Conservation (phyloP, 2,797 vertebrate genomes). For the Pipistrellus pygmaeus region DNA sequence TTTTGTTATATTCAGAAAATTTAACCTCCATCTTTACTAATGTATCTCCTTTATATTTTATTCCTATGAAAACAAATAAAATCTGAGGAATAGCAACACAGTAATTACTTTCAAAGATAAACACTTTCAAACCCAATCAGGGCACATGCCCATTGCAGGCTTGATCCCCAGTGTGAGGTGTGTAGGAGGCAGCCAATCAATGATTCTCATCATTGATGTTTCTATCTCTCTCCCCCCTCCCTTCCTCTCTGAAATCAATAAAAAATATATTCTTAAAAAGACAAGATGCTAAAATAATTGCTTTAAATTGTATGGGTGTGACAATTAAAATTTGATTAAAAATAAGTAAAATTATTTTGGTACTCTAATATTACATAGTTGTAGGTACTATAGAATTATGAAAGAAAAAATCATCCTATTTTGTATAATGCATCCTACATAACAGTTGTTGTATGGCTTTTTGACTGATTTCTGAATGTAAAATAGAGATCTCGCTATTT, state of each 20-base stretch:
- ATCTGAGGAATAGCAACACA: not conserved
- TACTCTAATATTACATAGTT: not conserved
- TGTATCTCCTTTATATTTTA: not conserved
- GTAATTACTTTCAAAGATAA: constrained; percentile 7
- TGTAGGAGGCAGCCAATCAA: too few species aligned
- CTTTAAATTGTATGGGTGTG: not conserved
- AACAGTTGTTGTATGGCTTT: not conserved
- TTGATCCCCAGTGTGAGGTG: too few species aligned
- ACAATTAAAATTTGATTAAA: not conserved
- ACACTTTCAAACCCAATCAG: not conserved
- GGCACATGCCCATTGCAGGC: too few species aligned
- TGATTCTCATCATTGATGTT: too few species aligned
- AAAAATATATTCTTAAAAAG: not conserved
- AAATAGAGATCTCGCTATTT: not conserved
- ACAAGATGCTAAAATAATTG: not conserved
- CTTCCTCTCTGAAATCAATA: too few species aligned
- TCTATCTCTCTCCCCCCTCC: too few species aligned
- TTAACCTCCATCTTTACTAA: not conserved
- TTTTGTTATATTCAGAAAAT: not conserved
- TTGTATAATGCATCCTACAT: not conserved
- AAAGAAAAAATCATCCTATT: not conserved
- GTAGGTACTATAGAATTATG: not conserved
- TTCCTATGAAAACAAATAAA: not conserved
- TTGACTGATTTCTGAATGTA: not conserved
- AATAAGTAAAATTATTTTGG: not conserved